A percentile compares a stretch with the other conserved stretches of the same genome.
Conservation (phyloP, 2,888 invertebrate species). For the Drosophila parthenogenetica region DNA sequence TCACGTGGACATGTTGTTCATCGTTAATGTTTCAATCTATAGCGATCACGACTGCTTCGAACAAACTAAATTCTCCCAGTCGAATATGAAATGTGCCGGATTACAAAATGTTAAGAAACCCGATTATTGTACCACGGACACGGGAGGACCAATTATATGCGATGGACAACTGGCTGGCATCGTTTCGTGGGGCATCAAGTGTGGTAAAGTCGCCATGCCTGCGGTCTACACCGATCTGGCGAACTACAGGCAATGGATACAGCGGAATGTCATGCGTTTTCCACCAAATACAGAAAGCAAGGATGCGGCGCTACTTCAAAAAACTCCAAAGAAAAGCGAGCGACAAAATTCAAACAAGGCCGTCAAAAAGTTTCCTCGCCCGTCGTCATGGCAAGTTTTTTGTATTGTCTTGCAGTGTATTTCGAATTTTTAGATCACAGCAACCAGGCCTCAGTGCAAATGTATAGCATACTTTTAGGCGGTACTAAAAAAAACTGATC, state of each 20-base stretch:
- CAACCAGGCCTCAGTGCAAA: not conserved
- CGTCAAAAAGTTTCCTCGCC: not conserved
- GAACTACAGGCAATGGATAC: constrained; percentile 59
- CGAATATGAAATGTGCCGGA: constrained; percentile 90
- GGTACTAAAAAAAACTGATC: not conserved
- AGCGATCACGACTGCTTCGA: not conserved
- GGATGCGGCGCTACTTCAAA: too few species aligned
- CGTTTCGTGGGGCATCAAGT: constrained; percentile 93
- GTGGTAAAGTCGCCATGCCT: constrained; percentile 88
- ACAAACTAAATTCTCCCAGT: not conserved
- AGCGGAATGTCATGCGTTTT: not conserved
- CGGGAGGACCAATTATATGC: constrained; percentile 91
- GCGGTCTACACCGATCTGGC: constrained; percentile 90
- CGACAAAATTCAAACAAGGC: not conserved
- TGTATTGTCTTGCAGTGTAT: not conserved
- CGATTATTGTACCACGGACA: constrained; percentile 92
- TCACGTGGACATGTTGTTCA: not conserved
- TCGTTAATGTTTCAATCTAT: not conserved
- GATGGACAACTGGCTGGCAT: constrained; percentile 89
- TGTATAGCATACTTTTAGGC: constrained; percentile 2
- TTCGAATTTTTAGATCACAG: not conserved
- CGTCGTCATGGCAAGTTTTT: not conserved
- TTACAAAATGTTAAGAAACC: constrained; percentile 88
- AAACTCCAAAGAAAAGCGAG: not conserved
- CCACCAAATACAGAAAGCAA: not conserved